Evolutionary conservation across 2,113 vertebrate genomes (phyloP), one percentile per base, ranked within the genome.

Genomic region (Clarias batrachus): DNA sequence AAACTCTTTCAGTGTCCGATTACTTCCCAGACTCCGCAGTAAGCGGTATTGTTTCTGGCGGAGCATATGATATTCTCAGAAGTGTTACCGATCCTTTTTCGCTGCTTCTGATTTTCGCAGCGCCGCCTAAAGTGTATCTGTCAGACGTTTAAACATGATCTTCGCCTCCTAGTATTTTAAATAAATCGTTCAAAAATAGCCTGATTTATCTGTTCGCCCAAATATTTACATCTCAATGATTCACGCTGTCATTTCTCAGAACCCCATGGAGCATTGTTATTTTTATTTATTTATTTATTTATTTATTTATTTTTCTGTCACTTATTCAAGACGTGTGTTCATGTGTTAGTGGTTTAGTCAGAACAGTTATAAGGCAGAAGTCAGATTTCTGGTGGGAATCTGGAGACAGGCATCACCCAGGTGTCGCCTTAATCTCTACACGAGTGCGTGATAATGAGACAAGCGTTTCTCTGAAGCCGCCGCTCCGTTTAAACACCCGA

Each of bases 381-480:
- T 41, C 60, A 73, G 23, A 78, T 76, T 82, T 60, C 70, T 70
- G 37, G 19, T 63, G 73, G 21, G 87, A 57, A 88, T 27, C 1
- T 16, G 27, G 63, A 81, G 82, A 60, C n/a, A 57, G 48, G 71
- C 37, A 11, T 60, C 25, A 78, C 77, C 33, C 87, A 84, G 82
- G 88, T 88, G 87, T 84, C 77, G 3, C 79, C 19, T 68, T 88
- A 70, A 83, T 87, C 83, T 65, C 66, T 85, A 81, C 87, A 88
- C 48, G 85, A 68, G 83, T 68, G 17, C 23, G 56, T 23, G 74
- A 87, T 87, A 88, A 89, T 88, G 88, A 88, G 87, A 88, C 83
- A 84, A 59, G 48, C n/a, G 60, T 76, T 80, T 59, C 37, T 70
- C 30, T 17, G 83, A 37, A 85, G 83, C 62, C 79, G 57, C 65